A percentile compares a stretch with the other conserved stretches of the same genome.
Evolutionary conservation across 2,797 vertebrate species (phyloP).

Genomic region (Arctocebus calabarensis): DNA sequence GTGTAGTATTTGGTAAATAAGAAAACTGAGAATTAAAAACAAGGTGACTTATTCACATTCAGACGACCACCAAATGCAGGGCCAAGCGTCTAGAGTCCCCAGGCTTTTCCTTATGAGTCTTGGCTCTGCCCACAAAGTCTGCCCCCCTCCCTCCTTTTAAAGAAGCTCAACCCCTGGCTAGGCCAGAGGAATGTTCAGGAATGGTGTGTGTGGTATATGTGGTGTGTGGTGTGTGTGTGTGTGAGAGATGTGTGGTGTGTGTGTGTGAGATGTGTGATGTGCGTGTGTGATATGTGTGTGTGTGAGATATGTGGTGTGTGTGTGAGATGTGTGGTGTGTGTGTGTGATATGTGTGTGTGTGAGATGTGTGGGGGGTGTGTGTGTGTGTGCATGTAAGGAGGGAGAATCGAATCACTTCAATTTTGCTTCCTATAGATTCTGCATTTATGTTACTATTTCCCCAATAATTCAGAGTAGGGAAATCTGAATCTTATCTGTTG

Average conservation of each 20-base stretch:
- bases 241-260: background rate
- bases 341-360: too few relatives aligned
- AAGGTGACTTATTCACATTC: background rate
- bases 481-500: background rate
- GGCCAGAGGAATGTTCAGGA: background rate
- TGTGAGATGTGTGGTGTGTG: too few relatives aligned
- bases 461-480: background rate
- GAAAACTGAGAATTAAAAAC: background rate
- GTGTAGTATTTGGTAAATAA: background rate
- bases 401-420: background rate
- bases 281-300: too few relatives aligned
- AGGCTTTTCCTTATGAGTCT: background rate
- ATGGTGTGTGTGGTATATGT: too few relatives aligned
- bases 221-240: background rate
- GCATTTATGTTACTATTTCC: background rate
- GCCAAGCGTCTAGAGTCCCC: background rate
- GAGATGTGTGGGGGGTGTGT: background rate
- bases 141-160: background rate
- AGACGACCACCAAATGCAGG: background rate
- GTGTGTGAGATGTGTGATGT: too few relatives aligned
- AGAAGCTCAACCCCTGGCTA: background rate
- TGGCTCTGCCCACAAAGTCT: background rate
- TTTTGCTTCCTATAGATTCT: background rate
- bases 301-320: too few relatives aligned
- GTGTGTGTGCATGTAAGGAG: background rate